Evolutionary conservation across 2,113 vertebrate species (phyloP).

Genomic region (Micronycteris hirsuta): DNA sequence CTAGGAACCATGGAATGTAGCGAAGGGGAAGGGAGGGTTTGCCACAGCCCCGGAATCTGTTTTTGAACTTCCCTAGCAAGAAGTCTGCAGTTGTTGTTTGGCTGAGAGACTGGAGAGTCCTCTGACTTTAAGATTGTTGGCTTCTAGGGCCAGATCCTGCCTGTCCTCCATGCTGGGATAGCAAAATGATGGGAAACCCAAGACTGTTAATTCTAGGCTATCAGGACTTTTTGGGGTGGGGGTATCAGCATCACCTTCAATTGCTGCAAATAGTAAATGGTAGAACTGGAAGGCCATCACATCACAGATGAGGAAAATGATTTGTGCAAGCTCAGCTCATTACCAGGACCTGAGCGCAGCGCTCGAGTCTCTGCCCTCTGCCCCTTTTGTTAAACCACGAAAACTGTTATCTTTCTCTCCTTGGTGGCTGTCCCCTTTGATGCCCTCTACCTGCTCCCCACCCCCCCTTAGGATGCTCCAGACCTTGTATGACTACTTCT

Average conservation of each 20-base stretch:
- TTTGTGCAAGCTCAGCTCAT: neutral
- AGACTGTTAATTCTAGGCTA: neutral
- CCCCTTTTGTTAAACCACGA: neutral
- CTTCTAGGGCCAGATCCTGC: neutral
- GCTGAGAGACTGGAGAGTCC: neutral
- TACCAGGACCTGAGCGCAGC: neutral
- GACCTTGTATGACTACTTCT: conserved; percentile 89
- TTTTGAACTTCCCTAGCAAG: neutral
- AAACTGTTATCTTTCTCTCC: neutral
- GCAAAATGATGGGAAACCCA: neutral
- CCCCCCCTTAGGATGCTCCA: conserved; percentile 86
- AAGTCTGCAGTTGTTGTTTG: neutral
- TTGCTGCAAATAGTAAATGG: neutral
- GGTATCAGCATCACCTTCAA: neutral
- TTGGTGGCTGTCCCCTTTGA: neutral
- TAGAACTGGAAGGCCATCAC: neutral
- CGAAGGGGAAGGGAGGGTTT: neutral
- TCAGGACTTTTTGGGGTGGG: neutral
- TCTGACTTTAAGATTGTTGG: neutral
- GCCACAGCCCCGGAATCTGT: neutral
- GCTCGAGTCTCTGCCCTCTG: neutral
- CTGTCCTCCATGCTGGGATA: neutral
- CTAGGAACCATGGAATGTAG: neutral
- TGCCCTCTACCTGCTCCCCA: neutral
- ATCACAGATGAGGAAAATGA: neutral